Percentiles rank a stretch among this genome's conserved stretches.
phyloP scores from a whole-genome alignment of 1,140 invertebrate genomes.

The Calliphora vicina region DNA sequence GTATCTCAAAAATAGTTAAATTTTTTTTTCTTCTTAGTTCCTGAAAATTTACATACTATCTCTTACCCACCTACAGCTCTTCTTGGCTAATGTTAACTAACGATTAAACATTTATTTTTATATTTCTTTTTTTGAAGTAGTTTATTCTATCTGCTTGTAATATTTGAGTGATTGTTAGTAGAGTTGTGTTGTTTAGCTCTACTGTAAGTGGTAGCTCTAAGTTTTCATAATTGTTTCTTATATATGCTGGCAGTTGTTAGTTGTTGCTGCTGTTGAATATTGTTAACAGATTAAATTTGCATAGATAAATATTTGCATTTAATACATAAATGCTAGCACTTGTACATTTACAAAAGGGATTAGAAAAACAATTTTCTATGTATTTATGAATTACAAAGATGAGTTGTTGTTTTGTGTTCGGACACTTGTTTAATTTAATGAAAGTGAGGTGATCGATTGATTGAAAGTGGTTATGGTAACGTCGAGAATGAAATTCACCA shows the following conservation, averaged over 20 bases:
- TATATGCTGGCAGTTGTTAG: background rate
- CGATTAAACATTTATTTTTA: no score
- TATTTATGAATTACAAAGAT: background rate
- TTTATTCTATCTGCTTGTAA: no score
- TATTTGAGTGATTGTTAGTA: no score
- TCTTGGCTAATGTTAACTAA: no score
- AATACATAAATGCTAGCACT: no score
- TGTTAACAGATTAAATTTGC: slow-evolving; percentile 4
- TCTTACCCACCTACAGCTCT: no score
- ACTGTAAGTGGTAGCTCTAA: background rate
- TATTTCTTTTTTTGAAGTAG: no score
- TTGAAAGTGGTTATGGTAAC: no score
- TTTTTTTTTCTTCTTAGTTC: background rate
- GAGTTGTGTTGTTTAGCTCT: no score
- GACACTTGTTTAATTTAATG: background rate
- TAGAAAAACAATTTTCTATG: background rate
- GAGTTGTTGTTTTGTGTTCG: no score
- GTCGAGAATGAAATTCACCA: no score
- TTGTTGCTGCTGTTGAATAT: background rate
- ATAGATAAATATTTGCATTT: background rate
- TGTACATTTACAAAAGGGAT: background rate
- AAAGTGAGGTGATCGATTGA: background rate
- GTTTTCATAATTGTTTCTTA: background rate
- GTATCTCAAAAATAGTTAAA: background rate
- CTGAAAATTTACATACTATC: background rate